Evolutionary conservation across 2,113 vertebrate species (phyloP).

Genomic region (Tangachromis dhanisi): DNA sequence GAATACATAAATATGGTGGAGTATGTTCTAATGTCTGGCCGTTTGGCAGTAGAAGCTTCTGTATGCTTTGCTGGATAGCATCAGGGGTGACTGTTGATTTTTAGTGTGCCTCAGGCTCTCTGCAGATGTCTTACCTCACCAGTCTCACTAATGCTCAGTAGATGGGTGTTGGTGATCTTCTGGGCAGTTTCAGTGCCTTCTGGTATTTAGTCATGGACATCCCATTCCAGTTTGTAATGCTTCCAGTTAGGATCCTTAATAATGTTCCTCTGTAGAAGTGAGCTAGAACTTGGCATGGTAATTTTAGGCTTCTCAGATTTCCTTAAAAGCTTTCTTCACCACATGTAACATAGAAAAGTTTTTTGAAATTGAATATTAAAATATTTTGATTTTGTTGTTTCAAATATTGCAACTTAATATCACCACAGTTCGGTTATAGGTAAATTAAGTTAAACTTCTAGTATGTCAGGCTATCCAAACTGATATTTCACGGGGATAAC

Average conservation of each 20-base stretch:
- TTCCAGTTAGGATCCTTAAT: neutral
- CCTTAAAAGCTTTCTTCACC: neutral
- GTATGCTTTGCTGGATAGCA: neutral
- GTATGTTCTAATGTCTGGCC: neutral
- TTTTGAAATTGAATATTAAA: neutral
- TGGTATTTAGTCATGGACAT: neutral
- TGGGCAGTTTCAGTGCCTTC: neutral
- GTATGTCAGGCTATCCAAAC: neutral
- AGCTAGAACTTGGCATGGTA: neutral
- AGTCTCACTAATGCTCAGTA: neutral
- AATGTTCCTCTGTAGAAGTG: neutral
- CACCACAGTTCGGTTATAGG: neutral
- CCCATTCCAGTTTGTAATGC: neutral
- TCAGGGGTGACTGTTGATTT: neutral
- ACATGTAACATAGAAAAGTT: neutral
- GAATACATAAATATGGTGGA: neutral
- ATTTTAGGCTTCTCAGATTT: neutral
- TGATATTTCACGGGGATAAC: neutral
- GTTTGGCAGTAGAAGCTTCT: neutral
- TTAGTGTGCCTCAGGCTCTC: neutral
- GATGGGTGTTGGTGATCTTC: neutral
- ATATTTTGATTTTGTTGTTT: neutral
- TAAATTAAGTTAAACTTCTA: neutral
- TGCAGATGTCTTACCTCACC: neutral
- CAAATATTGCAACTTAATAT: neutral